Evolutionary conservation across 2,797 vertebrate genomes (phyloP).

Genomic region (Poeciliopsis presidionis): DNA sequence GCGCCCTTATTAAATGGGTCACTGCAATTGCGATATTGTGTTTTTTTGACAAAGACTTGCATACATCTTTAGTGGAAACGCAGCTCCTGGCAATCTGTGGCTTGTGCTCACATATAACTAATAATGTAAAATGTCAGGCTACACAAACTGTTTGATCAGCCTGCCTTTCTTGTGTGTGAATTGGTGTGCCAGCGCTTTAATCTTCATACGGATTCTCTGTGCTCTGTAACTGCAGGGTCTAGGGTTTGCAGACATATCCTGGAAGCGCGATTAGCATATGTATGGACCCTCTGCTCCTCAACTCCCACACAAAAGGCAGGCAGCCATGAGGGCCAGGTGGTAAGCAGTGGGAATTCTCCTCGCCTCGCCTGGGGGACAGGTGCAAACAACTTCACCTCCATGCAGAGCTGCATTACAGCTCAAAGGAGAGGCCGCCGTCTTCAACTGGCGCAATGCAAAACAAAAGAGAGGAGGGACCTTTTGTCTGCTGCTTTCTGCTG

Average conservation of each 20-base stretch:
- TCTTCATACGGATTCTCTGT: slow-evolving; percentile 76
- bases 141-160: slow-evolving; percentile 58
- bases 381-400: slow-evolving; percentile 81
- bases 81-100: slow-evolving; percentile 11
- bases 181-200: slow-evolving; percentile 62
- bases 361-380: slow-evolving; percentile 74
- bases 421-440: slow-evolving; percentile 64
- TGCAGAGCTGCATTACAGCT: slow-evolving; percentile 66
- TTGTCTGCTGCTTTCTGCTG: slow-evolving; percentile 68
- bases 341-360: slow-evolving; percentile 77
- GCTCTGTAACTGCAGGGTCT: slow-evolving; percentile 69
- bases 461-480: slow-evolving; percentile 65
- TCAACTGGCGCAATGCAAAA: slow-evolving; percentile 60
- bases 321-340: slow-evolving; percentile 82
- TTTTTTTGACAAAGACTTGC: no score
- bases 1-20: no score
- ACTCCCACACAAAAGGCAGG: slow-evolving; percentile 78
- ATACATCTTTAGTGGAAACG: no score
- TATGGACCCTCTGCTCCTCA: slow-evolving; percentile 80
- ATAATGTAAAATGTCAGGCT: slow-evolving; percentile 28
- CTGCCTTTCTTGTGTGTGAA: slow-evolving; percentile 50
- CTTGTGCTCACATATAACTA: slow-evolving; percentile 40
- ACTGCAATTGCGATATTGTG: no score
- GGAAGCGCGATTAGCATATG: slow-evolving; percentile 82
- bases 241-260: slow-evolving; percentile 64